Evolutionary conservation across 2,113 vertebrate species (phyloP).

Genomic region (Vireo altiloquus): DNA sequence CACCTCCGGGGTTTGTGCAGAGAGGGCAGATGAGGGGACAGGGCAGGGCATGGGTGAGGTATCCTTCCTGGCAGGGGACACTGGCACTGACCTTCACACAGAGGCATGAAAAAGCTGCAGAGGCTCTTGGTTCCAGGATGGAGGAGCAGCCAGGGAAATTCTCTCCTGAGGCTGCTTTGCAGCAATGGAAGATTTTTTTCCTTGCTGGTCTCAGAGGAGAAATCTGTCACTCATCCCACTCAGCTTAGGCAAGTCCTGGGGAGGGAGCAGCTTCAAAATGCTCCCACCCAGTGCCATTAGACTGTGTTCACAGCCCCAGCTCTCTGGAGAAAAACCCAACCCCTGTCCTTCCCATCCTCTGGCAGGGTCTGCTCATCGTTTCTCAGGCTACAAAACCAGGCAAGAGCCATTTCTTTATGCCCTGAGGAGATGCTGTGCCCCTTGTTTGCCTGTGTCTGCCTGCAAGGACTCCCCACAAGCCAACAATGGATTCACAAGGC

Average conservation of each 20-base stretch:
- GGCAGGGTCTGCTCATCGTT: background rate
- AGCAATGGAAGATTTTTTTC: background rate
- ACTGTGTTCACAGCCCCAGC: background rate
- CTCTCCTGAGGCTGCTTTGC: background rate
- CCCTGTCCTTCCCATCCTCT: background rate
- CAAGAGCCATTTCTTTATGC: background rate
- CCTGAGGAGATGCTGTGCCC: background rate
- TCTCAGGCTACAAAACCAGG: background rate
- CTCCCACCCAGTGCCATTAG: background rate
- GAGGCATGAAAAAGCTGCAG: background rate
- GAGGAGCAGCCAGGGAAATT: background rate
- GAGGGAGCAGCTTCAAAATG: background rate
- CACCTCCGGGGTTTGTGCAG: background rate
- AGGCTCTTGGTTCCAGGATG: background rate
- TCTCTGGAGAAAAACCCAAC: background rate
- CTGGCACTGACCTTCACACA: background rate
- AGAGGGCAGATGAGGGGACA: background rate
- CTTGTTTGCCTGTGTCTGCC: background rate
- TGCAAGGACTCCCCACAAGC: background rate
- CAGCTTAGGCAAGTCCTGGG: background rate
- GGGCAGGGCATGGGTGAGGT: background rate
- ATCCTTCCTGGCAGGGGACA: accelerated
- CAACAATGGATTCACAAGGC: background rate
- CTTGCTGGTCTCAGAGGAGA: background rate
- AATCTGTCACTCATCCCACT: background rate